Evolutionary conservation across 2,113 vertebrate species (phyloP), one percentile per base, ranked within the genome.

Genomic region (Malurus cyaneus): DNA sequence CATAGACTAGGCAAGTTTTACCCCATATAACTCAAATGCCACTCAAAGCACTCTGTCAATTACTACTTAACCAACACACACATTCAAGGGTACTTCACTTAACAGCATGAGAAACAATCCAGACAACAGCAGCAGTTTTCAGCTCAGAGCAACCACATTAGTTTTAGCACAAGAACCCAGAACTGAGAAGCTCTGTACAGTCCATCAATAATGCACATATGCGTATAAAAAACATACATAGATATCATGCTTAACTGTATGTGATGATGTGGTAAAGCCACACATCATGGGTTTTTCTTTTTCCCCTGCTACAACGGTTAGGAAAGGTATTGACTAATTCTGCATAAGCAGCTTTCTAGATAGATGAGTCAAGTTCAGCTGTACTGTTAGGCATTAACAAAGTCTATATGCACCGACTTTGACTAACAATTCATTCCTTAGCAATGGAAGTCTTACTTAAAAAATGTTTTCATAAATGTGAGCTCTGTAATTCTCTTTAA

Each of bases 281-380:
- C 16, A 52, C 0, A 0, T 13, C 0, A 0, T 1, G 4, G 18
- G 6, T 10, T 61, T 70, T 64, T 14, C 18, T 70, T 70, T 61
- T 34, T 49, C n/a, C 36, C 11, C 11, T 46, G 28, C 21, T 78
- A 80, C 47, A 25, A 47, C 17, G 8, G 44, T 12, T 72, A 79
- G 31, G 31, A 86, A 80, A 88, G 28, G 21, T 20, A 57, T 14
- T 25, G 77, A 52, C 6, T 44, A 73, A 60, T 5, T 66, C 29
- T 42, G 28, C 16, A 4, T 15, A 59, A 82, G 31, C 24, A 72
- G 24, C 67, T 44, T 74, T 52, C 65, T n/a, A 64, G 26, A 91
- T 0, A 89, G 8, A 28, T 2, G 1, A 78, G 26, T 67, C 44
- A 17, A 73, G 42, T 66, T 71, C 44, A 87, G 53, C 9, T 26